Percentiles rank a stretch among this genome's conserved stretches.
These are phyloP conservation scores for Theodoxus fluviatilis DNA, from an alignment of 2,888 invertebrate species.

Conservation along the genomic window DNA sequence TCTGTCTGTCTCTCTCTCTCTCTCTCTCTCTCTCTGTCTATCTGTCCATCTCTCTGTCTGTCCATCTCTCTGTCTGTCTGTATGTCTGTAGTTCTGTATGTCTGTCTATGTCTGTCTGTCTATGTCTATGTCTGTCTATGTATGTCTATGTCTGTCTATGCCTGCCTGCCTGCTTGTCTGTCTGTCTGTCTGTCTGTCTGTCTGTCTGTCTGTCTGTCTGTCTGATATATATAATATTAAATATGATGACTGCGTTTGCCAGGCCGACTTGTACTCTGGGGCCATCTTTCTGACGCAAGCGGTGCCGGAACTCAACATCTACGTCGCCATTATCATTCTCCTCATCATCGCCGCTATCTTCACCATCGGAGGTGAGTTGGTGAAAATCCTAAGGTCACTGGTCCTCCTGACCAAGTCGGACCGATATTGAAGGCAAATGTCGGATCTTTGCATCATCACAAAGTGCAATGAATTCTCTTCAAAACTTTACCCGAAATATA, in stretches of 20 bases:
- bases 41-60: not conserved
- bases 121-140: not conserved
- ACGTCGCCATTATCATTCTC: conserved; percentile 67
- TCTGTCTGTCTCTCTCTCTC: not conserved
- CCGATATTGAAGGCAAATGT: not conserved
- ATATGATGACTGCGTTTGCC: conserved; percentile 23
- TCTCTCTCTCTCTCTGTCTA: not conserved
- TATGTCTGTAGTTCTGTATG: not conserved
- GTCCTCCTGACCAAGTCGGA: too few species aligned
- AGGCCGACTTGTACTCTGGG: conserved; percentile 68
- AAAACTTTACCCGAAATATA: too few species aligned
- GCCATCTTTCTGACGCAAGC: conserved; percentile 70
- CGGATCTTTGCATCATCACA: too few species aligned
- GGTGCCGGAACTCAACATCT: conserved; percentile 66
- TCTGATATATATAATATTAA: not conserved
- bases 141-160: conserved; percentile 11
- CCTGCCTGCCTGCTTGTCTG: not conserved
- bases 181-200: not conserved
- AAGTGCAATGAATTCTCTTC: too few species aligned
- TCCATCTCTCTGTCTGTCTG: not conserved
- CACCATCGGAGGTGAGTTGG: conserved; percentile 66
- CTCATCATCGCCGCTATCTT: conserved; percentile 69
- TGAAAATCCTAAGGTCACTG: too few species aligned
- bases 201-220: not conserved
- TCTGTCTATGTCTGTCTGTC: not conserved